Evolutionary conservation across 1,140 invertebrate genomes (phyloP).

Genomic region (Sitodiplosis mosellana): DNA sequence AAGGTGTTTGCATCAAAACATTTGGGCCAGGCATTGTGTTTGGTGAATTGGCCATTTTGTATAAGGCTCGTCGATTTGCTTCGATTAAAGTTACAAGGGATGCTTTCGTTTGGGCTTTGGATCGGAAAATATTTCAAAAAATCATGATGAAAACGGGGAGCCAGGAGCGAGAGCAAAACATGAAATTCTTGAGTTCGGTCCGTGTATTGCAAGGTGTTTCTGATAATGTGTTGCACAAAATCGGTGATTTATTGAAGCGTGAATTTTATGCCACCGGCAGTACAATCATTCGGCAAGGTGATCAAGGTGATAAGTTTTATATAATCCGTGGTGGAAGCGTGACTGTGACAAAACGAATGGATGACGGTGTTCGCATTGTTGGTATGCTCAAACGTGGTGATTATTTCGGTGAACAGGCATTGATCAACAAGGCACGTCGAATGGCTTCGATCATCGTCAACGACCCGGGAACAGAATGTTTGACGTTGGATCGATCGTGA

Average conservation of each 20-base stretch:
- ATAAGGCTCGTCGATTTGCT: slow-evolving; percentile 78
- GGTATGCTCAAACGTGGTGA: slow-evolving; percentile 46
- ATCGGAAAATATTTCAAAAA: slow-evolving; percentile 68
- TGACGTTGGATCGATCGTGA: slow-evolving; percentile 69
- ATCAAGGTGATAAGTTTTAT: slow-evolving; percentile 88
- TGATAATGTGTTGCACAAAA: slow-evolving; percentile 63
- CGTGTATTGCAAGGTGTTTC: slow-evolving; percentile 64
- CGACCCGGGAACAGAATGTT: slow-evolving; percentile 73
- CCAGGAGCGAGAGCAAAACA: slow-evolving; percentile 59
- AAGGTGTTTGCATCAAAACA: slow-evolving; percentile 50
- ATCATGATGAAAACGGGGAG: slow-evolving; percentile 72
- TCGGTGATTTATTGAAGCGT: slow-evolving; percentile 76
- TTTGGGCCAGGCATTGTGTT: slow-evolving; percentile 78
- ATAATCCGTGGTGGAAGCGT: slow-evolving; percentile 86
- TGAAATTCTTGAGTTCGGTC: slow-evolving; percentile 70
- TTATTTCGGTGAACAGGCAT: slow-evolving; percentile 63
- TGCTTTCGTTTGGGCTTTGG: slow-evolving; percentile 74
- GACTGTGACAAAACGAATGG: slow-evolving; percentile 45
- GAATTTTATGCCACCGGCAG: slow-evolving; percentile 71
- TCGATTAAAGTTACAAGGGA: slow-evolving; percentile 63
- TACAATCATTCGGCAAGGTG: slow-evolving; percentile 81
- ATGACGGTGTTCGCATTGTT: slow-evolving; percentile 36
- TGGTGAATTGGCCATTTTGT: slow-evolving; percentile 83
- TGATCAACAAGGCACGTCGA: slow-evolving; percentile 61
- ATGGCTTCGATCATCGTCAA: slow-evolving; percentile 77